A percentile compares a stretch with the other conserved stretches of the same genome.
phyloP scores from a whole-genome alignment of 2,113 vertebrate genomes.

The Brachyhypopomus gauderio region DNA sequence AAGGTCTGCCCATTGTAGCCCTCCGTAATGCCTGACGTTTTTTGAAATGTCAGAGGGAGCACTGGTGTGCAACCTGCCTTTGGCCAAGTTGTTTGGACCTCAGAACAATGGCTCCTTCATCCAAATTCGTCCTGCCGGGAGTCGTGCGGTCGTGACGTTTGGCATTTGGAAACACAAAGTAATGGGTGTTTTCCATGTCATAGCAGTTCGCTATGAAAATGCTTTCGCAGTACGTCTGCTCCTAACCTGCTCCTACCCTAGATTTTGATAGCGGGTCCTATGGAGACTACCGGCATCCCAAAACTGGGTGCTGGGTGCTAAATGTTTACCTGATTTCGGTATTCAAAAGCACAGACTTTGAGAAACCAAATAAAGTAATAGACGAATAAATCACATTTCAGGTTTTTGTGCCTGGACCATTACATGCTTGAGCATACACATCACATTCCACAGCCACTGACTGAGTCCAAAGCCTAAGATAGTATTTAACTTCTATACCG shows the following conservation, averaged over 20 bases:
- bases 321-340: neutral
- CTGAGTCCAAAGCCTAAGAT: neutral
- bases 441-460: neutral
- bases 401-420: neutral
- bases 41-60: slow-evolving; percentile 41
- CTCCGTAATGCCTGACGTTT: slow-evolving; percentile 22
- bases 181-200: slow-evolving; percentile 22
- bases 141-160: neutral
- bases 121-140: neutral
- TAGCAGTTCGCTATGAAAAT: neutral
- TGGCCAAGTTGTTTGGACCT: slow-evolving; percentile 6
- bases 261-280: neutral
- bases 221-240: neutral
- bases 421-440: neutral
- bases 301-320: neutral
- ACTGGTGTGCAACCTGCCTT: slow-evolving; percentile 25
- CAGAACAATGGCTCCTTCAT: neutral
- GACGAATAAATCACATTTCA: neutral
- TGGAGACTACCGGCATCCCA: too few relatives aligned
- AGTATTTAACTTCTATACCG: neutral
- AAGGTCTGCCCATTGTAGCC: neutral
- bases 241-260: neutral
- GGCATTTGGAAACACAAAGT: slow-evolving; percentile 30
- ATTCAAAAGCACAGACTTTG: neutral
- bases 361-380: neutral